Conservation (phyloP, 2,888 invertebrate genomes). For the Linhomoeus sp. region DNA sequence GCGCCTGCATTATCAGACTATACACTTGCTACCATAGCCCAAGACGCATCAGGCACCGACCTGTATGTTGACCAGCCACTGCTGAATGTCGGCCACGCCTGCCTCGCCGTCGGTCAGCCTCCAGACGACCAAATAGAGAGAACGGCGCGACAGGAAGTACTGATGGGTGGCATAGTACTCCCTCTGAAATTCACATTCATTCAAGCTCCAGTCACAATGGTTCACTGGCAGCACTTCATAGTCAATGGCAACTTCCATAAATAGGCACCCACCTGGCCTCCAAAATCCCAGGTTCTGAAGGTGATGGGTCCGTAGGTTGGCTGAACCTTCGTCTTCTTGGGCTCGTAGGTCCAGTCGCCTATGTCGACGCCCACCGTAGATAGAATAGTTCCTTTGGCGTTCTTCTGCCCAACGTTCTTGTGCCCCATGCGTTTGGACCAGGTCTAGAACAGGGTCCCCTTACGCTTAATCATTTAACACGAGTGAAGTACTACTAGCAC, state of each 20-base stretch:
- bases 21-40: no score
- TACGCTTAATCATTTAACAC: no score
- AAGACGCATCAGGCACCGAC: no score
- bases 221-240: no score
- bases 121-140: slow-evolving; percentile 87
- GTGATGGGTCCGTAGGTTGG: slow-evolving; percentile 57
- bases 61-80: slow-evolving; percentile 89
- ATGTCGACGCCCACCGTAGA: slow-evolving; percentile 96
- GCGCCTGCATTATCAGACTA: slow-evolving; percentile 43
- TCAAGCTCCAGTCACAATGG: neutral
- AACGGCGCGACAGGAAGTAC: slow-evolving; percentile 83
- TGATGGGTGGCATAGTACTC: slow-evolving; percentile 98
- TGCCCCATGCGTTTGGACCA: slow-evolving; percentile 91
- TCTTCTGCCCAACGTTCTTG: slow-evolving; percentile 53
- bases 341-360: slow-evolving; percentile 73
- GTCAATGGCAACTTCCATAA: no score
- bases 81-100: slow-evolving; percentile 68
- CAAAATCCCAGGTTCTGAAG: slow-evolving; percentile 86
- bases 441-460: slow-evolving; percentile 40
- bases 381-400: slow-evolving; percentile 55
- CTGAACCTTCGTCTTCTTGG: slow-evolving; percentile 14
- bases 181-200: slow-evolving; percentile 29
- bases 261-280: slow-evolving; percentile 50
- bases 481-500: no score
- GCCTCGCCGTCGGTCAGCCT: slow-evolving; percentile 69